Conservation (phyloP, 2,888 invertebrate genomes). For the Ethmia dodecea region DNA sequence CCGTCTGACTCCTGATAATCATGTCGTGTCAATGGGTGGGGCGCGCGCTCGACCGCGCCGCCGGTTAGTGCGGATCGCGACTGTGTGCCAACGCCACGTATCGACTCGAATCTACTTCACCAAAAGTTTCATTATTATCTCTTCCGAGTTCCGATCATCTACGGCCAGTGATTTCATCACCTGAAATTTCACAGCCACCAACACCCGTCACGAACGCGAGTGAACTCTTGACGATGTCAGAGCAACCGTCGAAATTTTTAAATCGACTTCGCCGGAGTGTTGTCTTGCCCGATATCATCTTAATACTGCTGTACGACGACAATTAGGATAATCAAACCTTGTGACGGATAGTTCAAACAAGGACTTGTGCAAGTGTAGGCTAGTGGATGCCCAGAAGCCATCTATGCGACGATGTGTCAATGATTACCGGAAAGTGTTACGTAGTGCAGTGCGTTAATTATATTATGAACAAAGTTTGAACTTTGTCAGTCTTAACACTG, state of each 20-base stretch:
- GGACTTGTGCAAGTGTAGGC: slow-evolving; percentile 8
- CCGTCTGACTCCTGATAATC: slow-evolving; percentile 63
- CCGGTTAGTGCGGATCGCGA: slow-evolving; percentile 54
- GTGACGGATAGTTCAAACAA: slow-evolving; percentile 14
- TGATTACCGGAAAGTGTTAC: slow-evolving; percentile 33
- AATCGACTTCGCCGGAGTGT: slow-evolving; percentile 58
- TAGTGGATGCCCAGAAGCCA: slow-evolving; percentile 24
- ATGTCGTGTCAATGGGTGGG: slow-evolving; percentile 63
- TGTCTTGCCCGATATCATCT: slow-evolving; percentile 55
- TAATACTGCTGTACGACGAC: slow-evolving; percentile 69
- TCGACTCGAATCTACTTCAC: slow-evolving; percentile 7
- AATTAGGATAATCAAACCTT: slow-evolving; percentile 37
- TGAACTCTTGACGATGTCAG: slow-evolving; percentile 52
- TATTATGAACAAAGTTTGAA: slow-evolving; percentile 26
- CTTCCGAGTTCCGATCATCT: slow-evolving; percentile 15
- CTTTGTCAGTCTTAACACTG: slow-evolving; percentile 3
- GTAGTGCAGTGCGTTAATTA: slow-evolving; percentile 28
- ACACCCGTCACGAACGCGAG: slow-evolving; percentile 10
- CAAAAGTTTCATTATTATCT: slow-evolving; percentile 29
- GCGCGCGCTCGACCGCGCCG: slow-evolving; percentile 39
- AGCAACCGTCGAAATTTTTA: slow-evolving; percentile 61
- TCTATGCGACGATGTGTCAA: slow-evolving; percentile 51
- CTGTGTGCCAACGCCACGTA: slow-evolving; percentile 42
- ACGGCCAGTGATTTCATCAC: slow-evolving; percentile 9
- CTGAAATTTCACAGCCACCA: slow-evolving; percentile 5